Percentiles rank a stretch among this genome's conserved stretches.
These are phyloP conservation scores for Apodemia hepburni DNA, from an alignment of 2,888 invertebrate species.

Conservation along the genomic window DNA sequence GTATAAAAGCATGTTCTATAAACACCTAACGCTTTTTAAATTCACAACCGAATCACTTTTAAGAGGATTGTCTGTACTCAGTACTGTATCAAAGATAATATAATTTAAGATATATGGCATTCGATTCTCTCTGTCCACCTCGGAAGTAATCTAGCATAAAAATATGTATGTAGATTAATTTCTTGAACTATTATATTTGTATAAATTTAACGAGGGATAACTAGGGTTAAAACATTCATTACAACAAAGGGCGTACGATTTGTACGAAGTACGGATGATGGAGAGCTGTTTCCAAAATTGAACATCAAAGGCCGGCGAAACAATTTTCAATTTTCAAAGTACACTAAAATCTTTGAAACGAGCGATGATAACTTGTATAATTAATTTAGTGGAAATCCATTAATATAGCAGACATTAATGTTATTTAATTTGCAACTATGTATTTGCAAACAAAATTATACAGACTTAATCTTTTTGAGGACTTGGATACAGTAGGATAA, in stretches of 20 bases:
- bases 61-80: too few relatives aligned
- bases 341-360: neutral
- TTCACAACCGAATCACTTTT: too few relatives aligned
- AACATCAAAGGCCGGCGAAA: neutral
- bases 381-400: neutral
- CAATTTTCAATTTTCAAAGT: neutral
- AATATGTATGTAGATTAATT: neutral
- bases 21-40: too few relatives aligned
- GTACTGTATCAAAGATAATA: too few relatives aligned
- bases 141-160: neutral
- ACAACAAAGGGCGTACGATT: constrained; percentile 3
- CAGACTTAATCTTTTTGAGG: too few relatives aligned
- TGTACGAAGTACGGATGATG: neutral
- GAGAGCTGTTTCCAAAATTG: constrained; percentile 3
- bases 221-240: constrained; percentile 7
- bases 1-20: too few relatives aligned
- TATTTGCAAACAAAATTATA: neutral
- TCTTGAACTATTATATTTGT: constrained; percentile 3
- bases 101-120: too few relatives aligned
- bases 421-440: neutral
- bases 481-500: too few relatives aligned
- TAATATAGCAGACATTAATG: neutral
- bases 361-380: neutral
- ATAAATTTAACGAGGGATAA: constrained; percentile 3
- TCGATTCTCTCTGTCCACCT: too few relatives aligned